Percentiles rank a stretch among this genome's conserved stretches.
phyloP scores from a whole-genome alignment of 1,140 invertebrate genomes.

The Scylla paramamosain region DNA sequence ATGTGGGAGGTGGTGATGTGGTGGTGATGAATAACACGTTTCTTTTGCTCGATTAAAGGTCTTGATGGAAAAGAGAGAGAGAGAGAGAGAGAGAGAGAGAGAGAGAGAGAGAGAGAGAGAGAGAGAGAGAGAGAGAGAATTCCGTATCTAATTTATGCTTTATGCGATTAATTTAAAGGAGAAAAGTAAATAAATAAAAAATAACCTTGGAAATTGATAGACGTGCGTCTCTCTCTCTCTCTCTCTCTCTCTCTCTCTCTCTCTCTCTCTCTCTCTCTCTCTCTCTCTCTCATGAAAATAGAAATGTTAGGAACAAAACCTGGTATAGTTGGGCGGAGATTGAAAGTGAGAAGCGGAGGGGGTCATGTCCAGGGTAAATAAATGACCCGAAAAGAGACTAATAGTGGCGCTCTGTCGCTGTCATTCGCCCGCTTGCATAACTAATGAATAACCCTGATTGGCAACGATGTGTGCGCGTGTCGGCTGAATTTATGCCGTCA shows the following conservation, averaged over 20 bases:
- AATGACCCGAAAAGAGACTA: not conserved
- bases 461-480: not conserved
- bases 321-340: not conserved
- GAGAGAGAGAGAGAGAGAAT: too few species aligned
- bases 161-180: too few species aligned
- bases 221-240: not conserved
- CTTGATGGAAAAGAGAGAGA: not conserved
- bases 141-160: too few species aligned
- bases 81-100: too few species aligned
- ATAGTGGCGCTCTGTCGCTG: not conserved
- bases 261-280: not conserved
- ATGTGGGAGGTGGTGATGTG: not conserved
- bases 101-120: too few species aligned
- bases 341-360: not conserved
- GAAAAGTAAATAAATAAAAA: too few species aligned
- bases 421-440: not conserved
- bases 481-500: too few species aligned
- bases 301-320: not conserved
- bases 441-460: not conserved
- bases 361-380: not conserved
- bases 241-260: slow-evolving; percentile 20
- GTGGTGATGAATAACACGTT: not conserved
- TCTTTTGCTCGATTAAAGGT: not conserved
- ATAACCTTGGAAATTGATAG: too few species aligned
- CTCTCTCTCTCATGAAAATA: not conserved